These are phyloP conservation scores for Unio delphinus DNA, from an alignment of 2,888 invertebrate genomes.

Conservation along the genomic window DNA sequence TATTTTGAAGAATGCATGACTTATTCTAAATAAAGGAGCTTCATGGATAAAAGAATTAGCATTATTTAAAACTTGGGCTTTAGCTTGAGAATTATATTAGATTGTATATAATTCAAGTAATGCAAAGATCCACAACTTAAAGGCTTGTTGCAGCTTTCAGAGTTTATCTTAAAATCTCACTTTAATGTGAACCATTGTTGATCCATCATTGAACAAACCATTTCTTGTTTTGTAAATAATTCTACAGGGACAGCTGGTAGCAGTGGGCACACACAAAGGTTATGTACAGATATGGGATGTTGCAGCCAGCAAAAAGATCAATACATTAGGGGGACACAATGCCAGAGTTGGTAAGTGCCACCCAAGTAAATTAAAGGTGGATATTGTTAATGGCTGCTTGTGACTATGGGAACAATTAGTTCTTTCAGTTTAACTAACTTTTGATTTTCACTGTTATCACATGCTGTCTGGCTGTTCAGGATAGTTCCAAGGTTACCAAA, in stretches of 20 bases:
- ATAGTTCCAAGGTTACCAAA: not conserved
- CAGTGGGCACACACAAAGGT: conserved; percentile 98
- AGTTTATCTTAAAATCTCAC: too few species aligned
- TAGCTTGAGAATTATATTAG: too few species aligned
- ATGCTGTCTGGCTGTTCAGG: not conserved
- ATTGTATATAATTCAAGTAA: too few species aligned
- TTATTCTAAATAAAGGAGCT: too few species aligned
- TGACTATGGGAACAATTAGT: not conserved
- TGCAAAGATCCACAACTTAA: too few species aligned
- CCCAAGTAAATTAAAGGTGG: not conserved
- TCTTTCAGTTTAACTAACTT: too few species aligned
- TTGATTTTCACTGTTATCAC: not conserved
- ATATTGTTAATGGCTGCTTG: not conserved
- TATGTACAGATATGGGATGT: conserved; percentile 98
- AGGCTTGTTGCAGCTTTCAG: too few species aligned
- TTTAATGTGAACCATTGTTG: not conserved
- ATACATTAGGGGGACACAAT: conserved; percentile 91
- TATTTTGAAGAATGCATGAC: too few species aligned
- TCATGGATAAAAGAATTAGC: too few species aligned
- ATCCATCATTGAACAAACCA: not conserved
- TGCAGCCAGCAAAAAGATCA: conserved; percentile 91
- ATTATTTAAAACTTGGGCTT: too few species aligned
- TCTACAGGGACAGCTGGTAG: conserved; percentile 89
- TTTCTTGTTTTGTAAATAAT: not conserved
- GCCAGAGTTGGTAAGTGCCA: conserved; percentile 76